These are phyloP conservation scores for Brachypalpus laphriformis DNA, from an alignment of 2,888 invertebrate species.

Conservation along the genomic window DNA sequence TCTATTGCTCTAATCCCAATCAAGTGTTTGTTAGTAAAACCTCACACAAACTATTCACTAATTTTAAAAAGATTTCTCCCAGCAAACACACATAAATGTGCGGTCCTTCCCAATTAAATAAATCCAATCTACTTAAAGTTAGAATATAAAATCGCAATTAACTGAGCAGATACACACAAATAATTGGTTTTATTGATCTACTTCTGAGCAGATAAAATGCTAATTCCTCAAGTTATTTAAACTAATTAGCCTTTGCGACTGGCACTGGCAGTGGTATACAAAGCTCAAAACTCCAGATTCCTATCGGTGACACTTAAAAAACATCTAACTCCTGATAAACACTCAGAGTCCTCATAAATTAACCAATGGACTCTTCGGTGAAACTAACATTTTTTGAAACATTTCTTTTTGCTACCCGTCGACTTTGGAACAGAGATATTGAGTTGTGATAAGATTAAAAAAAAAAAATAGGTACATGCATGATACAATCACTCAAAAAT, in stretches of 20 bases:
- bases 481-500: slow-evolving; percentile 32
- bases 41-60: background rate
- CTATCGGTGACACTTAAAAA: slow-evolving; percentile 66
- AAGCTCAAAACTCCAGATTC: slow-evolving; percentile 35
- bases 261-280: background rate
- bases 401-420: slow-evolving; percentile 44
- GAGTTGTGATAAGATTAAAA: slow-evolving; percentile 36
- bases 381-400: slow-evolving; percentile 45
- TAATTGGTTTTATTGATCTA: slow-evolving; percentile 43
- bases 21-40: background rate
- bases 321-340: slow-evolving; percentile 57
- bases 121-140: slow-evolving; percentile 1
- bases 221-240: slow-evolving; percentile 25
- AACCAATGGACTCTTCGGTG: slow-evolving; percentile 41
- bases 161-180: slow-evolving; percentile 13
- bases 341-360: slow-evolving; percentile 58
- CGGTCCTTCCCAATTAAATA: slow-evolving; percentile 23
- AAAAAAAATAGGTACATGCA: slow-evolving; percentile 35
- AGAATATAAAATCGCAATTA: slow-evolving; percentile 38
- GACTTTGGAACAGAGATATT: slow-evolving; percentile 50
- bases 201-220: slow-evolving; percentile 43
- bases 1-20: background rate
- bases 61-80: slow-evolving; percentile 7
- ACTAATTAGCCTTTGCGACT: slow-evolving; percentile 36
- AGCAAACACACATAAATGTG: background rate